Base-by-base conservation (phyloP, 2,113 vertebrate species). In the Pimephales promelas region DNA sequence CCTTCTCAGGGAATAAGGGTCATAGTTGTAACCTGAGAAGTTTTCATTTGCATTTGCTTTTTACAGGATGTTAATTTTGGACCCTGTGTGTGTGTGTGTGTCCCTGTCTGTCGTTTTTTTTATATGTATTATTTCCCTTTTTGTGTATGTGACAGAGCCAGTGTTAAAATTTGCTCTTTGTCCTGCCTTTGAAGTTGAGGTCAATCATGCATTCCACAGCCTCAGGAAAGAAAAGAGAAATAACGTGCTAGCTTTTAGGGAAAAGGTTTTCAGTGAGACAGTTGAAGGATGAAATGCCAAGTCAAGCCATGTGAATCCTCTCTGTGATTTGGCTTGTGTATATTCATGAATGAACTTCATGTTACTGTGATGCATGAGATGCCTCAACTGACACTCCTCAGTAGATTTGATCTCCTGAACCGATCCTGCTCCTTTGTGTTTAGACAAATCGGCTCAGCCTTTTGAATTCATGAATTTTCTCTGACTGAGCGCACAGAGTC, bases 231-330 rank as follows among this genome's bases (percentile, higher is more conserved):
- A 62, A 45, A 74, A 79, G 43, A 45, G 49, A 74, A 49, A 73
- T n/a, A 40, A 75, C 47, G 18, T 28, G 76, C 71, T 66, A 82
- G 87, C 85, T 89, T 90, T 88, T 88, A 86, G 77, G 84, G 82
- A 86, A 87, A 83, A 88, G 86, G 86, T 85, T 85, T 84, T 84
- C 73, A 77, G 82, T 84, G 83, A 89, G 89, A 91, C 90, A 90
- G 91, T 89, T 92, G 90, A 91, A 91, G 88, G 90, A 90, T 87
- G 88, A 92, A 92, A 93, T 92, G 89, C 84, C 89, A 92, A 89
- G 90, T 89, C 87, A 87, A 91, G 88, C 88, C 90, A 88, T 82
- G 89, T 88, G 89, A 90, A 92, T 91, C 90, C 84, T 82, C 89
- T 90, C 85, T 68, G 85, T 79, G 83, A 83, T 76, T 90, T 70